These are phyloP conservation scores for Phylloscopus whistleri DNA, from an alignment of 2,113 vertebrate species.

Conservation along the genomic window DNA sequence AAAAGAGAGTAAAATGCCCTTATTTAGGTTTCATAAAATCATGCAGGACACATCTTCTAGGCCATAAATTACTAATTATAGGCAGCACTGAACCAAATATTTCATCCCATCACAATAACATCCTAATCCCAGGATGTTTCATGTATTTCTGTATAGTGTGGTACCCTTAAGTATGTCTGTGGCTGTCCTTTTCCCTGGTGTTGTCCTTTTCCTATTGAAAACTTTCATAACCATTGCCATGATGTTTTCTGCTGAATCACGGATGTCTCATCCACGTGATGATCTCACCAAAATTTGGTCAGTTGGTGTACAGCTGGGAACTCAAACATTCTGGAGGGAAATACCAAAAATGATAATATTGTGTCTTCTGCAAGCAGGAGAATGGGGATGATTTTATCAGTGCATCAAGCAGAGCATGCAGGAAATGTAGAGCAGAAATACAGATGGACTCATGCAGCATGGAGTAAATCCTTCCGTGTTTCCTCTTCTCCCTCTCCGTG, in stretches of 20 bases:
- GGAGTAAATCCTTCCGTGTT: neutral
- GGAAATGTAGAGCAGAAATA: neutral
- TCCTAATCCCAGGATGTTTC: constrained; percentile 37
- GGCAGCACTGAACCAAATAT: constrained; percentile 45
- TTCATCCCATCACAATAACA: constrained; percentile 1
- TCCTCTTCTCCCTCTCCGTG: neutral
- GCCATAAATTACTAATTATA: constrained; percentile 56
- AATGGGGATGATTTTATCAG: neutral
- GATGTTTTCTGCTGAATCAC: neutral
- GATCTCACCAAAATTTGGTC: neutral
- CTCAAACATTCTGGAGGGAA: neutral
- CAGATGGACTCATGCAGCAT: neutral
- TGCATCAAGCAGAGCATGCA: neutral
- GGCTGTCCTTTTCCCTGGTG: neutral
- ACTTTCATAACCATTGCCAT: neutral
- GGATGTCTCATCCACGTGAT: neutral
- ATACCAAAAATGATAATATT: neutral
- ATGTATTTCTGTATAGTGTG: neutral
- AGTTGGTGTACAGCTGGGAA: neutral
- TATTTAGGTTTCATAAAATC: constrained; percentile 37
- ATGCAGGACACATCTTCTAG: constrained; percentile 43
- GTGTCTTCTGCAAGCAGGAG: neutral
- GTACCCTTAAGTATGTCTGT: neutral
- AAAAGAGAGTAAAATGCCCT: constrained; percentile 41
- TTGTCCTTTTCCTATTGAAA: neutral